Evolutionary conservation across 2,888 invertebrate species (phyloP).

Genomic region (Amorpha juglandis): DNA sequence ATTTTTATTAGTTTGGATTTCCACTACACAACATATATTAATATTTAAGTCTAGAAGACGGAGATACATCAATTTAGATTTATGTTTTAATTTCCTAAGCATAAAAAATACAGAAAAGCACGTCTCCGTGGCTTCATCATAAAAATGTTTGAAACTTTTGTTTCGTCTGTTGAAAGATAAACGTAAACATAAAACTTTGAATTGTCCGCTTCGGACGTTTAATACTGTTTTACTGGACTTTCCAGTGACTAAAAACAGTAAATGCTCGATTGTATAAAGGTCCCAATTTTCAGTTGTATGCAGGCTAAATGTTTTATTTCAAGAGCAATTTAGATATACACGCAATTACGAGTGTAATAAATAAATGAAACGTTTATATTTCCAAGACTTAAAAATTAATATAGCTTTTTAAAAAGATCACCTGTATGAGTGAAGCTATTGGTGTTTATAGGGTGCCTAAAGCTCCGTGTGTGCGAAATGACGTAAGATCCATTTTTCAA

Average conservation of each 20-base stretch:
- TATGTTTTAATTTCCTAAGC: not conserved
- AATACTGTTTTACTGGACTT: constrained; percentile 19
- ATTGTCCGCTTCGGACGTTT: constrained; percentile 9
- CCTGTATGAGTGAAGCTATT: not conserved
- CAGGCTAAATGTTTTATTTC: not conserved
- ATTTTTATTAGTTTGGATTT: too few relatives aligned
- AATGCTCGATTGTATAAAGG: not conserved
- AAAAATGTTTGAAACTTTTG: constrained; percentile 17
- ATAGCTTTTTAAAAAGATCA: not conserved
- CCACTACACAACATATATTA: not conserved
- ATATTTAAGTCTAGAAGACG: not conserved
- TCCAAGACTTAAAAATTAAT: too few relatives aligned
- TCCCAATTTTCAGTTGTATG: not conserved
- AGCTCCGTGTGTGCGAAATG: not conserved
- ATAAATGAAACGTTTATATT: too few relatives aligned
- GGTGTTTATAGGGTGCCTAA: not conserved
- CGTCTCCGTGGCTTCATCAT: not conserved
- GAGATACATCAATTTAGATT: not conserved
- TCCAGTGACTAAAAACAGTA: not conserved
- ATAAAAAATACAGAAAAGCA: not conserved
- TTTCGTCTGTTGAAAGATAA: not conserved
- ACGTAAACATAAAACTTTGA: constrained; percentile 8
- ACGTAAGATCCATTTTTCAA: not conserved
- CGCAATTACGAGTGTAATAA: not conserved
- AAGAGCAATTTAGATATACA: not conserved